Evolutionary conservation across 2,888 invertebrate species (phyloP).

Genomic region (Latrodectus hesperus): DNA sequence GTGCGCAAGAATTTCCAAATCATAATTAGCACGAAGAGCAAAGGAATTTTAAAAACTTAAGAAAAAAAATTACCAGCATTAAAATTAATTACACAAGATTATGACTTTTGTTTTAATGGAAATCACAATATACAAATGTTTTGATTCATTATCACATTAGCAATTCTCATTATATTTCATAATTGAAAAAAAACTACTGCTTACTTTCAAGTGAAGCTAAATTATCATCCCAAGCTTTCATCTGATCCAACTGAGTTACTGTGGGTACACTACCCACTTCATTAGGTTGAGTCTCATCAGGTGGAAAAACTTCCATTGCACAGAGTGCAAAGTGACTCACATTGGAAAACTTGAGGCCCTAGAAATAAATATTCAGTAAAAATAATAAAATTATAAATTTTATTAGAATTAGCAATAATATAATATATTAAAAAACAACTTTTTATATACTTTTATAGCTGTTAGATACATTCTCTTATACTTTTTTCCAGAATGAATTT

Average conservation of each 20-base stretch:
- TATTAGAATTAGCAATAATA: too few species aligned
- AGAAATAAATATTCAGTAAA: neutral
- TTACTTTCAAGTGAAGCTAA: slow-evolving; percentile 67
- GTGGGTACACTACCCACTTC: slow-evolving; percentile 54
- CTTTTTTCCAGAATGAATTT: too few species aligned
- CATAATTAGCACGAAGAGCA: too few species aligned
- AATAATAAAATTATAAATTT: too few species aligned
- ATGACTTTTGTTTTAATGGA: too few species aligned
- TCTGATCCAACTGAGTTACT: slow-evolving; percentile 45
- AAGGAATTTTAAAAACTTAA: too few species aligned
- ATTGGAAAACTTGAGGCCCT: slow-evolving; percentile 33
- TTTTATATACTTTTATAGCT: too few species aligned
- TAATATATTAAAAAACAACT: too few species aligned
- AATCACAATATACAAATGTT: too few species aligned
- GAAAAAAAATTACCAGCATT: neutral
- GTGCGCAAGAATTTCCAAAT: too few species aligned
- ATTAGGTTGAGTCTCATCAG: slow-evolving; percentile 59
- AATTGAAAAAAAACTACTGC: slow-evolving; percentile 4
- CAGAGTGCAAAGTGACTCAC: slow-evolving; percentile 26
- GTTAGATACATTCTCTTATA: too few species aligned
- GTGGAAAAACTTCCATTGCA: slow-evolving; percentile 68
- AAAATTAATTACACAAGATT: neutral
- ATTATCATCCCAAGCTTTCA: slow-evolving; percentile 67
- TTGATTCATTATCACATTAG: too few species aligned
- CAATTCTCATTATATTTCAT: neutral